Base-by-base conservation (phyloP, 1,140 invertebrate species). In the Pollicipes pollicipes region DNA sequence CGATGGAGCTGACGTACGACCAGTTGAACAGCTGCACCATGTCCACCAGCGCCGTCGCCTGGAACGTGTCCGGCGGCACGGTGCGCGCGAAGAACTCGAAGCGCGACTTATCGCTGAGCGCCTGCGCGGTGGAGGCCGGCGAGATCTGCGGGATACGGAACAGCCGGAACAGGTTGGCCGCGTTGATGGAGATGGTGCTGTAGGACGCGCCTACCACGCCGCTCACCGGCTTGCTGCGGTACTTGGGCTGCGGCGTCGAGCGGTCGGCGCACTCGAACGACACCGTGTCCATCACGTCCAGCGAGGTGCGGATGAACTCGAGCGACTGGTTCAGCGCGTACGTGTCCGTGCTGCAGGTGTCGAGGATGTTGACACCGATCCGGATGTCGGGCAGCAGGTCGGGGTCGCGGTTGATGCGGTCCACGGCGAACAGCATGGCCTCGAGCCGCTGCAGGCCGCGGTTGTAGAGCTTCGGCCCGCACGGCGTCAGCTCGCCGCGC, bases 181-280 rank as follows among this genome's bases (percentile, higher is more conserved):
- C 88, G 78, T 90, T 88, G 0, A 90, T 81, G 0, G 88, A 88
- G 21, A 90, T 88, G 0, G 86, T 88, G 74, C 87, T 87, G 75
- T 87, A 87, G 0, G 86, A 87, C 0, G 86, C 86, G 0, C 86
- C 86, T 37, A 88, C 84, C 0, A 88, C 86, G 0, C 85, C 86
- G 69, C 85, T 84, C 1, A 87, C 84, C 0, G 85, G 84, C 0
- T 85, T 82, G 30, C 80, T 80, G 24, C 83, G 83, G 73, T 85
- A 86, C 72, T 83, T 83, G 3, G 85, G 76, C 29, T 79, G 79
- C 0, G 85, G 84, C 30, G 77, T 77, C 0, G 83, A 84, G n/a
- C 82, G 80, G 75, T 88, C 86, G 0, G 78, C 75, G 73, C 87
- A 88, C 74, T 86, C 84, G 2, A 86, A n/a, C n/a, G n/a, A n/a